A percentile compares a stretch with the other conserved stretches of the same genome.
These are phyloP conservation scores for Notoglanidium macrostoma DNA, from an alignment of 2,797 vertebrate species.

Conservation along the genomic window DNA sequence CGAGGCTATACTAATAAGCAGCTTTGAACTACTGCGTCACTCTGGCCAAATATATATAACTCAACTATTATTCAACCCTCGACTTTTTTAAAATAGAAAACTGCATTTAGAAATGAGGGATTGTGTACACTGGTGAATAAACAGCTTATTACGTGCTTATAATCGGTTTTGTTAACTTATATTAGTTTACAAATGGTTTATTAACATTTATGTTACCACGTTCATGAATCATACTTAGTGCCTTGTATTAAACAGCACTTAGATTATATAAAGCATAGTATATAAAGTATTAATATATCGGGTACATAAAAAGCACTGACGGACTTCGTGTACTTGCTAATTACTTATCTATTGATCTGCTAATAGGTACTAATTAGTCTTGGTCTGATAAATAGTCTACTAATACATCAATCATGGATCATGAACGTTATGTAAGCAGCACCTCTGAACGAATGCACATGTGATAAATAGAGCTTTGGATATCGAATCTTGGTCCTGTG, in stretches of 20 bases:
- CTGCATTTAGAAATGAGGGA: not conserved
- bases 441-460: no score
- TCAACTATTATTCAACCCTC: no score
- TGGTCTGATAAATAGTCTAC: not conserved
- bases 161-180: not conserved
- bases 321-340: not conserved
- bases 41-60: not conserved
- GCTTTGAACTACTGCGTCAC: not conserved
- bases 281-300: not conserved
- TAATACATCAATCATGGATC: not conserved
- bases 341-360: not conserved
- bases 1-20: not conserved
- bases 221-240: not conserved
- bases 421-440: not conserved
- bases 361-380: not conserved
- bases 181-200: no score
- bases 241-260: not conserved
- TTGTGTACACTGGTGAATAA: not conserved
- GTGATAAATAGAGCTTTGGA: no score
- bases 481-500: no score
- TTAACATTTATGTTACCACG: no score
- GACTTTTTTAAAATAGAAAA: not conserved
- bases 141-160: not conserved
- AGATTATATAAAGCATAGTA: not conserved
- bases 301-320: not conserved